phyloP scores from a whole-genome alignment of 2,797 vertebrate species.

The Erethizon dorsatum region DNA sequence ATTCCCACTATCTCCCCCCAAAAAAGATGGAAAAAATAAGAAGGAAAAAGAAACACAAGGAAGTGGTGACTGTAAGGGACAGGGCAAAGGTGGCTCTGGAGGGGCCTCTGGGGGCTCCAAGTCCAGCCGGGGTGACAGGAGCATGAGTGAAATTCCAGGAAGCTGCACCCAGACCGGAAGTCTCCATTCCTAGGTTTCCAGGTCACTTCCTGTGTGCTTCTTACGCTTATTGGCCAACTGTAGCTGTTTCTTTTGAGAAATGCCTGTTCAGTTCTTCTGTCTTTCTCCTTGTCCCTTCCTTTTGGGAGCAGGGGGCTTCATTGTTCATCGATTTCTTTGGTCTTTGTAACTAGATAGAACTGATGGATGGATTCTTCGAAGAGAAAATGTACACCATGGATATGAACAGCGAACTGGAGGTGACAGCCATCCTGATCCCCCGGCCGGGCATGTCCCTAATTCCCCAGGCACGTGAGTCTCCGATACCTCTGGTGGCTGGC shows the following conservation, averaged over 20 bases:
- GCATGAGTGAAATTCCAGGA: neutral
- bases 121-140: neutral
- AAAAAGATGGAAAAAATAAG: neutral
- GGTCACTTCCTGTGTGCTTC: no score
- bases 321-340: neutral
- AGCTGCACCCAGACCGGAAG: neutral
- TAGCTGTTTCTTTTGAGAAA: neutral
- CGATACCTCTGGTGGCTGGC: rapidly evolving
- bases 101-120: neutral
- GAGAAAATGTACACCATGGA: constrained; percentile 68
- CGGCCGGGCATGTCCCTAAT: neutral
- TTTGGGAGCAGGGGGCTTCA: neutral
- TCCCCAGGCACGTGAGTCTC: constrained; percentile 66
- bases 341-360: constrained; percentile 61
- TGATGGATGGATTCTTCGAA: constrained; percentile 34
- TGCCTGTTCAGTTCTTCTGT: neutral
- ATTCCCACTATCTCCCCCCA: neutral
- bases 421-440: neutral
- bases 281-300: neutral
- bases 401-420: constrained; percentile 63
- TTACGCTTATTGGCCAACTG: no score
- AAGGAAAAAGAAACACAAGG: neutral
- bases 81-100: neutral
- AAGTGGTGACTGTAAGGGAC: no score
- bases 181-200: rapidly evolving